These are phyloP conservation scores for Smittia aterrima DNA, from an alignment of 2,888 invertebrate species.

Conservation along the genomic window DNA sequence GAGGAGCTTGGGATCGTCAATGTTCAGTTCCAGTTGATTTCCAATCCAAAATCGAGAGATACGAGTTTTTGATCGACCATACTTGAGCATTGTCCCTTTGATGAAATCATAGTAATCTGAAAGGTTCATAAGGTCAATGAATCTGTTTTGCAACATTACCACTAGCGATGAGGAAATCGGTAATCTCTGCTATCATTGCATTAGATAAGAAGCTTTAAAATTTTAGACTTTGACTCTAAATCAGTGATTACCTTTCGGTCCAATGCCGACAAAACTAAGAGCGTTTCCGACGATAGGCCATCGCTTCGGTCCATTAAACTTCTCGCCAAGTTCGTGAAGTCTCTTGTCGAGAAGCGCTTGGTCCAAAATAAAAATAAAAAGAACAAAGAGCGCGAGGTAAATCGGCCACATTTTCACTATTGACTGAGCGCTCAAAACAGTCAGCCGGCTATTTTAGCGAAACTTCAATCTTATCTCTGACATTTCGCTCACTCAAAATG, in stretches of 20 bases:
- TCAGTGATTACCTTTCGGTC: constrained; percentile 16
- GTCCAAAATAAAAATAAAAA: constrained; percentile 25
- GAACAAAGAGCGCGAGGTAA: constrained; percentile 15
- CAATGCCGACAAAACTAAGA: neutral
- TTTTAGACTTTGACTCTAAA: neutral
- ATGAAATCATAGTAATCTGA: constrained; percentile 13
- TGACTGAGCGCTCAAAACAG: too few relatives aligned
- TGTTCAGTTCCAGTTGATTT: constrained; percentile 53
- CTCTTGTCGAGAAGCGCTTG: constrained; percentile 28
- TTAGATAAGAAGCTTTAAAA: neutral
- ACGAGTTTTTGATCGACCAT: constrained; percentile 43
- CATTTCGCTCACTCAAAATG: too few relatives aligned
- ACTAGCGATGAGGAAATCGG: neutral
- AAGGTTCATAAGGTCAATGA: neutral
- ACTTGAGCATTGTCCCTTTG: neutral
- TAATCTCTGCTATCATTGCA: neutral
- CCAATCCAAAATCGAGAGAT: constrained; percentile 53
- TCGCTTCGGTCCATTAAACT: constrained; percentile 25
- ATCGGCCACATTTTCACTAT: constrained; percentile 33
- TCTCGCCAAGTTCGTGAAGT: neutral
- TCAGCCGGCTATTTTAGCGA: neutral
- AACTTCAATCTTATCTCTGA: neutral
- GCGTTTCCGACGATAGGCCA: constrained; percentile 9
- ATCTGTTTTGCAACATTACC: neutral
- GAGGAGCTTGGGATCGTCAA: constrained; percentile 55